Conservation (phyloP, 2,888 invertebrate species). For the Hirtodrosophila duncani region DNA sequence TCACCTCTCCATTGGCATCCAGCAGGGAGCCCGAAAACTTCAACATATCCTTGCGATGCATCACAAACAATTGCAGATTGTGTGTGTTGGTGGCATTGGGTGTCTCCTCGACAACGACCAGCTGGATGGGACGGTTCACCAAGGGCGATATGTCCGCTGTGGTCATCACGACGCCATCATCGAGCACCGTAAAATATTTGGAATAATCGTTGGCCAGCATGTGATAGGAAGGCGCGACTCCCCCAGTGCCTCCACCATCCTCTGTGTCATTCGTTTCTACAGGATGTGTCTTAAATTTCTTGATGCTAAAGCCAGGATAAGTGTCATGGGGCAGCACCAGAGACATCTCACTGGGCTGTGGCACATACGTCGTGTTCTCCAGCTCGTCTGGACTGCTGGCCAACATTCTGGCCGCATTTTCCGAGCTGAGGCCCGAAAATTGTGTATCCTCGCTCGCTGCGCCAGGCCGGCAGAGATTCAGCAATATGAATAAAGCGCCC, state of each 20-base stretch:
- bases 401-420: constrained; percentile 73
- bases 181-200: constrained; percentile 91
- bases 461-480: constrained; percentile 1
- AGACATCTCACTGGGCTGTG: constrained; percentile 73
- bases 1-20: constrained; percentile 84
- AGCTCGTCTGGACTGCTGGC: constrained; percentile 60
- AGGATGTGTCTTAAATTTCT: constrained; percentile 83
- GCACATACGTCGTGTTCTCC: constrained; percentile 27
- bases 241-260: constrained; percentile 13
- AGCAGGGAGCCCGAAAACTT: constrained; percentile 84
- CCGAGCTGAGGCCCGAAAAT: constrained; percentile 61
- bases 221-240: constrained; percentile 79
- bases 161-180: constrained; percentile 94
- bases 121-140: constrained; percentile 88
- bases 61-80: constrained; percentile 88
- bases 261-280: constrained; percentile 38
- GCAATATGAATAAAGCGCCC: constrained; percentile 7
- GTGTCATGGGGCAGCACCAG: constrained; percentile 91
- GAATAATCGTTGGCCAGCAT: constrained; percentile 89
- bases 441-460: constrained; percentile 25
- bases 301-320: constrained; percentile 92
- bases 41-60: constrained; percentile 90
- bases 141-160: constrained; percentile 90
- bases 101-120: constrained; percentile 89
- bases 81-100: constrained; percentile 89